A percentile compares a stretch with the other conserved stretches of the same genome.
Conservation (phyloP, 2,888 invertebrate genomes). For the Aplocera efformata region DNA sequence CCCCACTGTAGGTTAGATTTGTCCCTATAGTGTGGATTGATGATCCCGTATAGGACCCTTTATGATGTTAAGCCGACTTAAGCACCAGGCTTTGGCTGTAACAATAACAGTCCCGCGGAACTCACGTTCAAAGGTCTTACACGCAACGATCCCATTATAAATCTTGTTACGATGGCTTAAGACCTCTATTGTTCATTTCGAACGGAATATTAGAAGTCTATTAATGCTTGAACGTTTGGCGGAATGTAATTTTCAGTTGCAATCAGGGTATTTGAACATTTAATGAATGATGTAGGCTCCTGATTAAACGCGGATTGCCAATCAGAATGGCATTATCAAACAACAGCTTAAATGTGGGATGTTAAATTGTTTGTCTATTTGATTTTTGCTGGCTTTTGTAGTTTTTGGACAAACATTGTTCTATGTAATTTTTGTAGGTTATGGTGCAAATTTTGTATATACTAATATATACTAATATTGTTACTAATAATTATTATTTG, state of each 20-base stretch:
- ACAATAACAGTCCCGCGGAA: conserved; percentile 26
- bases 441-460: no score
- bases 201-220: conserved; percentile 12
- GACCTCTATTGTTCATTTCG: conserved; percentile 17
- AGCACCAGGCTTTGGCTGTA: conserved; percentile 25
- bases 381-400: no score
- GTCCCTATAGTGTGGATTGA: conserved; percentile 23
- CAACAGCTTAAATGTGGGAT: conserved; percentile 21
- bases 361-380: conserved; percentile 22
- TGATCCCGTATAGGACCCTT: conserved; percentile 24
- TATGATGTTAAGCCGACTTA: conserved; percentile 29
- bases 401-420: no score
- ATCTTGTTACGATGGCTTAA: conserved; percentile 22
- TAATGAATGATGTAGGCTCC: conserved; percentile 20
- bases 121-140: conserved; percentile 14
- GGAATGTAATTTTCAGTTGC: conserved; percentile 24
- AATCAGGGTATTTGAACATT: conserved; percentile 19
- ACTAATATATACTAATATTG: no score
- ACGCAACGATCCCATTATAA: conserved; percentile 14
- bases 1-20: conserved; percentile 27
- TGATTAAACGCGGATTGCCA: conserved; percentile 29
- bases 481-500: no score
- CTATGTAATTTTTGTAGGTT: no score
- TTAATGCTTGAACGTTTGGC: conserved; percentile 19
- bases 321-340: conserved; percentile 30